A percentile compares a stretch with the other conserved stretches of the same genome.
Evolutionary conservation across 64 coral and sea anemone genomes (phyloP).

Genomic region (Montipora capricornis): DNA sequence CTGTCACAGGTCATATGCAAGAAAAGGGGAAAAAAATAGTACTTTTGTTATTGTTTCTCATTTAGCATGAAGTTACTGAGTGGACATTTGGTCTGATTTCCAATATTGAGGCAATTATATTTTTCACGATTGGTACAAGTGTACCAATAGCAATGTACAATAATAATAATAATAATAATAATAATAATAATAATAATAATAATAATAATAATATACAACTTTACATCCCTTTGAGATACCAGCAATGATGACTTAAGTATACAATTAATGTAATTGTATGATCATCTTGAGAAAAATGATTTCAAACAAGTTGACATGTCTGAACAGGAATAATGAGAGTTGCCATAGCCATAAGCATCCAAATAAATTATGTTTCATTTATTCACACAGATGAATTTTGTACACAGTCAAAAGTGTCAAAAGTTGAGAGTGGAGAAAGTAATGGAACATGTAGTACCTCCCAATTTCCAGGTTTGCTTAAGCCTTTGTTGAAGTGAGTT

Average conservation of each 20-base stretch:
- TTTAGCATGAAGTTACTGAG: too few relatives aligned
- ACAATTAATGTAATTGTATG: slow-evolving; percentile 41
- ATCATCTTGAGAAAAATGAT: slow-evolving; percentile 54
- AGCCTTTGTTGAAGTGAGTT: not conserved
- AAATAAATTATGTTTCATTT: not conserved
- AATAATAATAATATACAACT: too few relatives aligned
- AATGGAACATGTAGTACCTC: not conserved
- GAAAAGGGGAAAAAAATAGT: too few relatives aligned
- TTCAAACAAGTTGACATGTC: slow-evolving; percentile 20
- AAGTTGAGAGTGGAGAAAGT: not conserved
- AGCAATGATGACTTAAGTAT: slow-evolving; percentile 74
- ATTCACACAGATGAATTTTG: not conserved
- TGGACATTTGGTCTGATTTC: too few relatives aligned
- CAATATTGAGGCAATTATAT: too few relatives aligned
- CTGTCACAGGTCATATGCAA: too few relatives aligned
- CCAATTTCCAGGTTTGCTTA: not conserved
- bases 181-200: too few relatives aligned
- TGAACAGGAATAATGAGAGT: slow-evolving; percentile 3
- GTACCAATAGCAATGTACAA: too few relatives aligned
- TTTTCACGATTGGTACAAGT: too few relatives aligned
- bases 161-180: too few relatives aligned
- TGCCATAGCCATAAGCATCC: not conserved
- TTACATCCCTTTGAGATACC: not conserved
- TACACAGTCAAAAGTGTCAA: not conserved
- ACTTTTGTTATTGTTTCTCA: too few relatives aligned